Percentiles rank a stretch among this genome's conserved stretches.
These are phyloP conservation scores for Temnothorax nylanderi DNA, from an alignment of 1,140 invertebrate genomes.

Conservation along the genomic window DNA sequence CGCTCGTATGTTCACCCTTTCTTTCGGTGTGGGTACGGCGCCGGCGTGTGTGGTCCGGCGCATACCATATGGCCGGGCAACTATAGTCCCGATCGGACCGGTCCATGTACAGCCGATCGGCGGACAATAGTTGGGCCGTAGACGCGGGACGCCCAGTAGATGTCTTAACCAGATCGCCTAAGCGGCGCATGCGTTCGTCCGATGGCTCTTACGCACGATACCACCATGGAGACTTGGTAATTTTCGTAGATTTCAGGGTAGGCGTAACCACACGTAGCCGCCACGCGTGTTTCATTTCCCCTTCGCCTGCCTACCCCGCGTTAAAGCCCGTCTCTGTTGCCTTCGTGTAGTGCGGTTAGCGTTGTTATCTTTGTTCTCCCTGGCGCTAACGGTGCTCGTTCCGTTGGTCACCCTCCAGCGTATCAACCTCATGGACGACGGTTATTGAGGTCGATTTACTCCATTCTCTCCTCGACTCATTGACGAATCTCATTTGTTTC, in stretches of 20 bases:
- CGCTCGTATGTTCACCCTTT: slow-evolving; percentile 80
- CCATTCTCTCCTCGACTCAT: slow-evolving; percentile 3
- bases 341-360: background rate
- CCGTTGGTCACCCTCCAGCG: slow-evolving; percentile 36
- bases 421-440: slow-evolving; percentile 21
- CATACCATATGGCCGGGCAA: slow-evolving; percentile 76
- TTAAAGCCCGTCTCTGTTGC: background rate
- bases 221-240: slow-evolving; percentile 67
- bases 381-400: slow-evolving; percentile 45
- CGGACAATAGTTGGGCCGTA: slow-evolving; percentile 62
- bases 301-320: background rate
- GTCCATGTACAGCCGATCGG: slow-evolving; percentile 1
- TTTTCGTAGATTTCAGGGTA: slow-evolving; percentile 69
- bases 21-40: slow-evolving; percentile 76
- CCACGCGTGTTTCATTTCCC: slow-evolving; percentile 50
- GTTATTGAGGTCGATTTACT: slow-evolving; percentile 39
- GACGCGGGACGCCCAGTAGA: slow-evolving; percentile 67
- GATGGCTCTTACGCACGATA: slow-evolving; percentile 62
- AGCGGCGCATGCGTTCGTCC: slow-evolving; percentile 72
- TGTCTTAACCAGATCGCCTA: slow-evolving; percentile 81
- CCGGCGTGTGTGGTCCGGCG: slow-evolving; percentile 81
- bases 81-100: slow-evolving; percentile 69
- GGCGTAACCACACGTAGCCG: slow-evolving; percentile 55
- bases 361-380: slow-evolving; percentile 49
- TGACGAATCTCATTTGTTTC: slow-evolving; percentile 31